A percentile compares a stretch with the other conserved stretches of the same genome.
Conservation (phyloP, 2,888 invertebrate genomes). For the Perizoma flavofasciatum region DNA sequence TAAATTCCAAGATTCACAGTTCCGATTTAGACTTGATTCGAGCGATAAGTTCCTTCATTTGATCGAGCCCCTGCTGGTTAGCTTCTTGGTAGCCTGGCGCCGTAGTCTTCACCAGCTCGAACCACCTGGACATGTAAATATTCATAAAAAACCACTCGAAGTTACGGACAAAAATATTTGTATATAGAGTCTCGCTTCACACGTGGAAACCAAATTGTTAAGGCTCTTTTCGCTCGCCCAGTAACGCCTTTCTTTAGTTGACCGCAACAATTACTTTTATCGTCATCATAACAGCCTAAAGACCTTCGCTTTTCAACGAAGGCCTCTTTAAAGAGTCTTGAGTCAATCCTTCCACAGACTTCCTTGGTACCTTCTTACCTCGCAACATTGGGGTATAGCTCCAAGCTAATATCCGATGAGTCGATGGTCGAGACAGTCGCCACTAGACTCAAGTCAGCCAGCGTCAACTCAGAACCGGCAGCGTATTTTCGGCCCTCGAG, state of each 20-base stretch:
- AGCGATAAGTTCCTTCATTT: constrained; percentile 58
- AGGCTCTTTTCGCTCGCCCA: no score
- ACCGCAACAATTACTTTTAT: no score
- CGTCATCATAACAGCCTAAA: no score
- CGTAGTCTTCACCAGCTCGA: constrained; percentile 50
- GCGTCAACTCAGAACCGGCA: constrained; percentile 87
- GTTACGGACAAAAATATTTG: no score
- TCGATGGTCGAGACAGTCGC: constrained; percentile 87
- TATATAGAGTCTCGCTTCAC: no score
- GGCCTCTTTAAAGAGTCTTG: no score
- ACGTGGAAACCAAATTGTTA: no score
- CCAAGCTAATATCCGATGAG: constrained; percentile 83
- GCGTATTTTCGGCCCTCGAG: constrained; percentile 86
- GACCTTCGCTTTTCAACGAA: no score
- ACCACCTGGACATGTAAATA: constrained; percentile 64
- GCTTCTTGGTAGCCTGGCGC: constrained; percentile 61
- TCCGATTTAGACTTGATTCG: constrained; percentile 49
- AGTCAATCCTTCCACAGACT: background rate
- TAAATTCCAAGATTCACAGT: constrained; percentile 49
- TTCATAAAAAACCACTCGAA: no score
- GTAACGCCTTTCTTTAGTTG: no score
- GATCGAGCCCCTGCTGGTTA: constrained; percentile 65
- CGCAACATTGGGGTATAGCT: constrained; percentile 73
- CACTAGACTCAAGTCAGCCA: constrained; percentile 89
- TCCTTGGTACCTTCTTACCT: constrained; percentile 32